Evolutionary conservation across 1,140 invertebrate genomes (phyloP).

Genomic region (Sycophila sp.): DNA sequence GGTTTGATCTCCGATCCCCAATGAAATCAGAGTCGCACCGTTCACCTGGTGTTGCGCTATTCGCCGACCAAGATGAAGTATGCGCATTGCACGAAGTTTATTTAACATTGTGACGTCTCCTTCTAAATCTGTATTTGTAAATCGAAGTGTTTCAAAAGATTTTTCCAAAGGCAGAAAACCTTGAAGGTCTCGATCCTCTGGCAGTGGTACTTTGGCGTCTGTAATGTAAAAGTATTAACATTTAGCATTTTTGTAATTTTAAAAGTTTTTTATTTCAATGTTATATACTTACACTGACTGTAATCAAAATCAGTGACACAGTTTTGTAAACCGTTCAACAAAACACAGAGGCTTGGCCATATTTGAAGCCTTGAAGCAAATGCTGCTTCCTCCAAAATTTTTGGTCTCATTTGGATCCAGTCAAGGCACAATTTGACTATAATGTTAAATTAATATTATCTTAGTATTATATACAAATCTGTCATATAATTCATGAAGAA

Average conservation of each 20-base stretch:
- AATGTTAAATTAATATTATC: conserved; percentile 41
- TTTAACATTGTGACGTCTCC: conserved; percentile 49
- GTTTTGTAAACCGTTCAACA: conserved; percentile 75
- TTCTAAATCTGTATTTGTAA: conserved; percentile 61
- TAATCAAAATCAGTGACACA: conserved; percentile 63
- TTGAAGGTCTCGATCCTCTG: conserved; percentile 82
- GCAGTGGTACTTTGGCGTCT: conserved; percentile 76
- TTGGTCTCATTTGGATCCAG: conserved; percentile 74
- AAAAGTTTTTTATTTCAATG: background rate
- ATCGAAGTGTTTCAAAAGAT: conserved; percentile 65
- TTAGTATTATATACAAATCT: background rate
- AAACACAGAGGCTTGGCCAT: conserved; percentile 81
- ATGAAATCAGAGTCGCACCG: conserved; percentile 53
- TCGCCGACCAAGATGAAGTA: conserved; percentile 66
- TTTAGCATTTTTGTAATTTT: background rate
- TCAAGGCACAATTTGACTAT: conserved; percentile 80
- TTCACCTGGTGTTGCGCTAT: conserved; percentile 63
- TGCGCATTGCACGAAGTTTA: conserved; percentile 61
- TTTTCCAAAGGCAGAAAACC: conserved; percentile 80
- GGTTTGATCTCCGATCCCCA: conserved; percentile 42
- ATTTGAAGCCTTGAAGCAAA: conserved; percentile 77
- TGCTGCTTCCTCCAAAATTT: conserved; percentile 68
- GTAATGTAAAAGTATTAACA: conserved; percentile 45
- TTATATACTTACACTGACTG: conserved; percentile 62
- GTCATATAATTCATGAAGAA: background rate